Evolutionary conservation across 1,140 invertebrate species (phyloP), one percentile per base, ranked within the genome.

Genomic region (Dendrolimus kikuchii): DNA sequence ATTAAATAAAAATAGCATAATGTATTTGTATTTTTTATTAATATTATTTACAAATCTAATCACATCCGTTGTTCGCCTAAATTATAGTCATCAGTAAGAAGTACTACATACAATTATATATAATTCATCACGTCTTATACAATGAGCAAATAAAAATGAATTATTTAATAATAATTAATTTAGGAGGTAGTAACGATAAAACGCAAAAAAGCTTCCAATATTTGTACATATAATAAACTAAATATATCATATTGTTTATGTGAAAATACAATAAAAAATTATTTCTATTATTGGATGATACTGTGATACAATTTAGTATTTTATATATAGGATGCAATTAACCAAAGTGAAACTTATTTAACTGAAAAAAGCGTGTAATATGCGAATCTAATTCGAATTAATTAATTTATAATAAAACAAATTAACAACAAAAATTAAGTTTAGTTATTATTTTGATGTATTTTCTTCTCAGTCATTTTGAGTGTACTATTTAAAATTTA

Each of bases 31-130:
- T 72, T 77, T 82, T 79, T 84, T 77, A 76, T 77, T 77, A 71
- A 72, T 77, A 77, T 82, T 83, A 85, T 85, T 82, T 85, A 85
- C 81, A 85, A 82, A 80, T 81, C 81, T 85, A 85, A 81, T 85
- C 81, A 84, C 81, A 84, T 77, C 67, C 73, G 72, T 74, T 75
- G 48, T 71, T 71, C 72, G 67, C 63, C 69, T 76, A 79, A 72
- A 77, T 73, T 61, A 71, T 73, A 69, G 76, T 60, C 62, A 64
- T 59, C 69, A 62, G 59, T 63, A 71, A 70, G 66, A 66, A 65
- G 51, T 64, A 55, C 60, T 64, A 64, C 60, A 64, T 55, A 54
- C 59, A 66, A 68, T 50, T 70, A 68, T 57, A 55, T 7, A 10
- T 50, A 60, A 81, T 81, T 68, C 54, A 51, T 55, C 40, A 23